Evolutionary conservation across 1,140 invertebrate genomes (phyloP).

Genomic region (Luehdorfia chinensis): DNA sequence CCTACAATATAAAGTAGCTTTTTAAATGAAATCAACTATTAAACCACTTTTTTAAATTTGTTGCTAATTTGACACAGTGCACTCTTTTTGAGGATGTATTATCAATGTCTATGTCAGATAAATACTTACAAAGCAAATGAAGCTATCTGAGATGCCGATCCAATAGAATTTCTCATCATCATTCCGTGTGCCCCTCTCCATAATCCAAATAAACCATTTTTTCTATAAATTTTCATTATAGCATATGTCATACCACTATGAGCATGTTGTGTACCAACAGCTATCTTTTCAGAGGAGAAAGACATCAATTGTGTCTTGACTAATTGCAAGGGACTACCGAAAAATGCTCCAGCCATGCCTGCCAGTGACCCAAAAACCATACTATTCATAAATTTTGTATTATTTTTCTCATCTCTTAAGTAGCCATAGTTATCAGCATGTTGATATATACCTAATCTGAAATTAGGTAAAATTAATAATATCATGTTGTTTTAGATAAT

Average conservation of each 20-base stretch:
- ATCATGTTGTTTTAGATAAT: no score
- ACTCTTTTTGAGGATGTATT: no score
- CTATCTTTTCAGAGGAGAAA: constrained; percentile 85
- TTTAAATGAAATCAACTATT: no score
- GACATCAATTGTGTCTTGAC: constrained; percentile 95
- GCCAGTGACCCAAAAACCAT: constrained; percentile 64
- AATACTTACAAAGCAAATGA: constrained; percentile 62
- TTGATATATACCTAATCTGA: constrained; percentile 74
- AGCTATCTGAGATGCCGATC: constrained; percentile 70
- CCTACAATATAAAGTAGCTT: no score
- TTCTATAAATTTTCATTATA: constrained; percentile 82
- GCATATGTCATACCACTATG: constrained; percentile 85
- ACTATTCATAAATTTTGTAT: constrained; percentile 65
- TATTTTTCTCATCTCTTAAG: constrained; percentile 59
- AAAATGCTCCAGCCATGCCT: constrained; percentile 60
- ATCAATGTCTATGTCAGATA: no score
- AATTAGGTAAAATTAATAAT: constrained; percentile 27
- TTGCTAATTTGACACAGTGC: no score
- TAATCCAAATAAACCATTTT: constrained; percentile 85
- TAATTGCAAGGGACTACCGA: constrained; percentile 87
- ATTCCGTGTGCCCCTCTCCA: constrained; percentile 88
- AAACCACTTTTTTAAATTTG: no score
- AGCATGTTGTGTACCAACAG: constrained; percentile 92
- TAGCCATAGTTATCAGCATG: constrained; percentile 69
- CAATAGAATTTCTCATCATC: constrained; percentile 78